Base-by-base conservation (phyloP, 2,797 vertebrate genomes). In the Cyprinella venusta region DNA sequence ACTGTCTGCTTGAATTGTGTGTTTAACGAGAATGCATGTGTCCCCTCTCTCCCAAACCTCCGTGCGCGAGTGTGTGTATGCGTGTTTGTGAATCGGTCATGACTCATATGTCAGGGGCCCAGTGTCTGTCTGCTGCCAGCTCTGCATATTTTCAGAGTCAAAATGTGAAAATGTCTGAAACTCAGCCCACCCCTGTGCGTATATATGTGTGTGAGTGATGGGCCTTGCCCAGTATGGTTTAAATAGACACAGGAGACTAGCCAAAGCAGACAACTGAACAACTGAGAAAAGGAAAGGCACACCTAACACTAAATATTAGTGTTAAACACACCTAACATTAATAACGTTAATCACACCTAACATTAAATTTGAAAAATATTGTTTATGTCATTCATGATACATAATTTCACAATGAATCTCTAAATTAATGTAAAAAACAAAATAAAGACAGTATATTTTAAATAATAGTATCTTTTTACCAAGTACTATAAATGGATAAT, bases 111-210 rank as follows among this genome's bases (percentile, higher is more conserved):
- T 94, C 91, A 91, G 90, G 94, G 92, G 91, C 91, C 92, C 92
- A 75, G 88, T 88, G 91, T 92, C 92, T 91, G 88, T 76, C 45
- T 18, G 85, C 87, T 92, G 94, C 94, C 94, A 95, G 93, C 89
- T 94, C 91, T 86, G 85, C 93, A 94, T 95, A 93, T 88, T 95
- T 96, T 91, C 90, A 90, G 90, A 92, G 93, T 94, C 91, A 93
- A 89, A 88, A 92, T 92, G 90, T 92, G 91, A 89, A 92, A 92
- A 88, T 83, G 90, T 89, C 89, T 90, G 68, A 82, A 50, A 67
- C 72, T 67, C 61, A 76, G 48, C 80, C 71, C 70, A 82, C 80
- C 71, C 61, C 38, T 56, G 45, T 56, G 52, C 36, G n/a, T 76
- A 40, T 75, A 59, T 77, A 54, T 40, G 54, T 65, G 36, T 67